A percentile compares a stretch with the other conserved stretches of the same genome.
These are phyloP conservation scores for Oegoconia quadripuncta DNA, from an alignment of 2,888 invertebrate genomes.

Conservation along the genomic window DNA sequence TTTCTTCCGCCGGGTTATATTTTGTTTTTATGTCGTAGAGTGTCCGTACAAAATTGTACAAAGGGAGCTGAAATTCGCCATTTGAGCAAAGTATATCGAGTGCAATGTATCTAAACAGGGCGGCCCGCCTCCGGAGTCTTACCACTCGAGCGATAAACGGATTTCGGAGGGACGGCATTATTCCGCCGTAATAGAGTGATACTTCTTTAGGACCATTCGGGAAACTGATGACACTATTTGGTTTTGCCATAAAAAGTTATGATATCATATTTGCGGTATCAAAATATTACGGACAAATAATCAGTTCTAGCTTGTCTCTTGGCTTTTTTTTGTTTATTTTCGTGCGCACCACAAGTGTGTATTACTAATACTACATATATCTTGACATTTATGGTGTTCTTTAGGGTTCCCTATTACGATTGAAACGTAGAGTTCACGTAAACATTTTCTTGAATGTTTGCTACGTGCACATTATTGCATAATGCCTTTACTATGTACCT, in stretches of 20 bases:
- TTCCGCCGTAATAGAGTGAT: slow-evolving; percentile 63
- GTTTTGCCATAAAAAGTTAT: slow-evolving; percentile 71
- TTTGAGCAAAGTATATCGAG: slow-evolving; percentile 47
- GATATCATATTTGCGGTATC: slow-evolving; percentile 60
- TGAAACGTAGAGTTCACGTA: background rate
- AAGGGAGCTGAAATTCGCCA: slow-evolving; percentile 38
- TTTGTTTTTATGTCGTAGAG: slow-evolving; percentile 35
- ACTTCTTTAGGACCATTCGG: slow-evolving; percentile 62
- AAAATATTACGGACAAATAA: slow-evolving; percentile 64
- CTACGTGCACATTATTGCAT: background rate
- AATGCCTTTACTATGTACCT: background rate
- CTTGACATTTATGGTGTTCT: background rate
- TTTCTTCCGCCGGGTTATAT: slow-evolving; percentile 30
- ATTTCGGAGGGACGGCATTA: slow-evolving; percentile 61
- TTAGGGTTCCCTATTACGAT: background rate
- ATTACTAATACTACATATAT: background rate
- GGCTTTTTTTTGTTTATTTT: slow-evolving; percentile 29
- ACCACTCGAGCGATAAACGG: slow-evolving; percentile 64
- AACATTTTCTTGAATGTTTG: background rate
- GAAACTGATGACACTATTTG: slow-evolving; percentile 70
- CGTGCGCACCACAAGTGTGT: slow-evolving; percentile 15
- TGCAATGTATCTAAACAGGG: slow-evolving; percentile 55
- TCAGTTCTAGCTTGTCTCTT: slow-evolving; percentile 29
- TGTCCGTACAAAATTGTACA: slow-evolving; percentile 32
- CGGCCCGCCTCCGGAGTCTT: slow-evolving; percentile 46